These are phyloP conservation scores for Apostichopus leukothele DNA, from an alignment of 53 echinoderm and acorn worm genomes.

Conservation along the genomic window DNA sequence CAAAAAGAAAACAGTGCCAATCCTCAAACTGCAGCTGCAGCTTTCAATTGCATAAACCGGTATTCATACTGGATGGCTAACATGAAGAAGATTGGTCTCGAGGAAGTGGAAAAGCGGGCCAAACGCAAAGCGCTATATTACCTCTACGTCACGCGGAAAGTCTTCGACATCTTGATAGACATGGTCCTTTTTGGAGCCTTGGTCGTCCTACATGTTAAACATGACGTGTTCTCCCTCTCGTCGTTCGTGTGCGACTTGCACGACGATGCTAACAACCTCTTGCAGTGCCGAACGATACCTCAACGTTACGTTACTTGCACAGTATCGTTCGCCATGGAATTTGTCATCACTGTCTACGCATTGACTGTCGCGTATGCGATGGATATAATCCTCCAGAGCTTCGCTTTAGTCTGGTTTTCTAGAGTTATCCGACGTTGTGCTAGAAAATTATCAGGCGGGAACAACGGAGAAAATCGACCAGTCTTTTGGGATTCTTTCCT, in stretches of 20 bases:
- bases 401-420: not conserved
- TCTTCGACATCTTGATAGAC: slow-evolving; percentile 8
- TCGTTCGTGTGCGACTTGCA: slow-evolving; percentile 30
- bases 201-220: not conserved
- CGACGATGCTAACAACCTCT: not conserved
- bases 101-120: not conserved
- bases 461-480: not conserved
- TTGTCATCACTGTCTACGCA: not conserved
- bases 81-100: slow-evolving; percentile 1
- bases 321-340: slow-evolving; percentile 9
- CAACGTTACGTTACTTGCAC: slow-evolving; percentile 12
- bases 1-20: too few relatives aligned
- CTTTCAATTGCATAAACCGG: not conserved
- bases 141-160: not conserved
- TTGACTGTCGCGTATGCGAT: not conserved
- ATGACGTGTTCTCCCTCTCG: not conserved
- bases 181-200: not conserved
- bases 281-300: not conserved
- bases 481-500: not conserved
- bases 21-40: too few relatives aligned
- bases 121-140: not conserved
- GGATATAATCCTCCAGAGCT: not conserved
- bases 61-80: not conserved
- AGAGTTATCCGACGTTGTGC: not conserved
- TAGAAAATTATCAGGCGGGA: not conserved